A percentile compares a stretch with the other conserved stretches of the same genome.
phyloP scores from a whole-genome alignment of 2,113 vertebrate species.

The Barnardius zonarius region DNA sequence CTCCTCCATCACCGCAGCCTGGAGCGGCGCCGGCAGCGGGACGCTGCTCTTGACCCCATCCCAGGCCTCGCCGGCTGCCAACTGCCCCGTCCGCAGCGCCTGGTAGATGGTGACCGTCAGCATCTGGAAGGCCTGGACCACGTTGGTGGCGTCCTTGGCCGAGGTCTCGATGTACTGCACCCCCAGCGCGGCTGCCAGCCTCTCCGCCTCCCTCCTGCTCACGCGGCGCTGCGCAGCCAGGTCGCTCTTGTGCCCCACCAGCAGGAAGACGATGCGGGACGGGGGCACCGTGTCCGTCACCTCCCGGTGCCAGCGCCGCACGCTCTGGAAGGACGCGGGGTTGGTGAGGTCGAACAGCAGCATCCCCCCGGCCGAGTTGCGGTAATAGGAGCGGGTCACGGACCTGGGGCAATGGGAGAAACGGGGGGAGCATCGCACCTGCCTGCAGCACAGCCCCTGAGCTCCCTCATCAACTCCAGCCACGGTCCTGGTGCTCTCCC shows the following conservation, averaged over 20 bases:
- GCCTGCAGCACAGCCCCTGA: neutral
- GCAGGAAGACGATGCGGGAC: conserved; percentile 73
- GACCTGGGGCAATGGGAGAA: conserved; percentile 67
- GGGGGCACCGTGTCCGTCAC: conserved; percentile 77
- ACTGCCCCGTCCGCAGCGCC: conserved; percentile 69
- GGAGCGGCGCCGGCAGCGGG: neutral
- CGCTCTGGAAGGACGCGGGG: conserved; percentile 78
- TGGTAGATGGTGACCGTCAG: conserved; percentile 73
- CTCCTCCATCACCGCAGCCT: neutral
- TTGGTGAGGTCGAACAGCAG: conserved; percentile 84
- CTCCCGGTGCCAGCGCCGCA: conserved; percentile 80
- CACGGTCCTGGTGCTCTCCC: neutral
- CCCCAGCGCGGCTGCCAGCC: conserved; percentile 70
- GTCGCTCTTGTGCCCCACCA: conserved; percentile 86
- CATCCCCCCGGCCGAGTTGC: conserved; percentile 81
- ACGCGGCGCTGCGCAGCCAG: conserved; percentile 65
- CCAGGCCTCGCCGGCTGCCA: conserved; percentile 72
- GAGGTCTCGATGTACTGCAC: conserved; percentile 80
- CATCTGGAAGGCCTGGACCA: conserved; percentile 75
- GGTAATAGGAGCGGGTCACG: conserved; percentile 83
- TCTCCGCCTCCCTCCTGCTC: conserved; percentile 75
- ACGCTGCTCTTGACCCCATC: conserved; percentile 76
- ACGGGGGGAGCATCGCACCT: too few species aligned
- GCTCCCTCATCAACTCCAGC: too few species aligned
- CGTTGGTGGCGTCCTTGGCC: conserved; percentile 76